Conservation (phyloP, 1,140 invertebrate species). For the Drosophila kikkawai region DNA sequence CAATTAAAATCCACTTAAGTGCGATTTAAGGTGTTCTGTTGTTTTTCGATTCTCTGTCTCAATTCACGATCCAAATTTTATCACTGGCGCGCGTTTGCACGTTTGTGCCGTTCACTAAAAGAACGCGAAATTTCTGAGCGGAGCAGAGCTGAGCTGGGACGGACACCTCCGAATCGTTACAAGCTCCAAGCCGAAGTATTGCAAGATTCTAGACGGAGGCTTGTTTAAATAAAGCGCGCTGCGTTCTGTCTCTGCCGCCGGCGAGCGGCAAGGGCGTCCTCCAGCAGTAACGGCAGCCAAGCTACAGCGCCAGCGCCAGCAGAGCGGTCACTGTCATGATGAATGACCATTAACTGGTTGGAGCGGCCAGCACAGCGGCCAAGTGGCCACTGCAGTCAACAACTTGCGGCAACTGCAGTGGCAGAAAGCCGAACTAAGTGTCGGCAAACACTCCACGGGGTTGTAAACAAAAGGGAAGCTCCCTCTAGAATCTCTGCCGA, state of each 20-base stretch:
- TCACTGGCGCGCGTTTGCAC: slow-evolving; percentile 18
- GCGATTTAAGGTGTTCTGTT: slow-evolving; percentile 32
- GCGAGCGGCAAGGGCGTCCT: slow-evolving; percentile 21
- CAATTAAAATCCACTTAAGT: slow-evolving; percentile 58
- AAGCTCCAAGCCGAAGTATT: slow-evolving; percentile 65
- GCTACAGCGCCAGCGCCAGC: slow-evolving; percentile 9
- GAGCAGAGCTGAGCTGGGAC: neutral
- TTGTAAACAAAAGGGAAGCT: slow-evolving; percentile 39
- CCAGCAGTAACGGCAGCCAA: slow-evolving; percentile 4
- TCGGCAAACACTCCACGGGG: slow-evolving; percentile 62
- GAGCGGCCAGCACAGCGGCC: neutral
- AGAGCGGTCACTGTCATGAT: slow-evolving; percentile 62
- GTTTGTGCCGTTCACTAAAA: slow-evolving; percentile 52
- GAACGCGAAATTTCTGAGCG: slow-evolving; percentile 52
- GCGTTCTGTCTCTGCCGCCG: slow-evolving; percentile 33
- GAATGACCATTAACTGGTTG: slow-evolving; percentile 54
- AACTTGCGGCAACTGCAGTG: slow-evolving; percentile 40
- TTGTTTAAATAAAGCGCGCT: slow-evolving; percentile 72
- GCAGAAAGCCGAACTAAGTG: slow-evolving; percentile 56
- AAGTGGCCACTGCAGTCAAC: slow-evolving; percentile 34
- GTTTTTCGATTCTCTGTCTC: slow-evolving; percentile 25
- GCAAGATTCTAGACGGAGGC: slow-evolving; percentile 75
- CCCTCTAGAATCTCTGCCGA: slow-evolving; percentile 17
- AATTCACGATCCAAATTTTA: slow-evolving; percentile 40
- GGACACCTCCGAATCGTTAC: slow-evolving; percentile 65